These are phyloP conservation scores for Smittia sp. DNA, from an alignment of 2,888 invertebrate genomes.

Conservation along the genomic window DNA sequence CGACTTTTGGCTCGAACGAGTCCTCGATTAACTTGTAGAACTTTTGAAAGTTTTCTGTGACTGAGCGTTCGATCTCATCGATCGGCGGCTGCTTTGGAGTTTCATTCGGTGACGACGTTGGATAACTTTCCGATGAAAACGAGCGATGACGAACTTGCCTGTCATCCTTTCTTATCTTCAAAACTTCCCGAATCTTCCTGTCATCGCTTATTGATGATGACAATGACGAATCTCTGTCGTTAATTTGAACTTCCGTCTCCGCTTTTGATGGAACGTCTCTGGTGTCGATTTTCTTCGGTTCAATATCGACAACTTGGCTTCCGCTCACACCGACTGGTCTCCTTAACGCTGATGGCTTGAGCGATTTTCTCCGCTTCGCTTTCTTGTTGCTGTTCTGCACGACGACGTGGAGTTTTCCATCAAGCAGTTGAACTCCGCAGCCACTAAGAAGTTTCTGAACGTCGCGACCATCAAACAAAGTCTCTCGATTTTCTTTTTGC, in stretches of 20 bases:
- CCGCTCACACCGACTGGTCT: too few relatives aligned
- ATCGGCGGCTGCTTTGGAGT: background rate
- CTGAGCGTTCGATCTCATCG: background rate
- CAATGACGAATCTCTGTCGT: background rate
- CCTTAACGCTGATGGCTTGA: background rate
- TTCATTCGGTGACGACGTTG: background rate
- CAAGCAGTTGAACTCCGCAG: background rate
- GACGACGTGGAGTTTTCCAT: background rate
- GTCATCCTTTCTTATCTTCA: background rate
- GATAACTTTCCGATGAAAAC: constrained; percentile 1
- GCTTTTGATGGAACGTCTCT: background rate
- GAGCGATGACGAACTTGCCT: background rate
- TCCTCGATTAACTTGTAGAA: constrained; percentile 8
- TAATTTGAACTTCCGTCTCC: background rate
- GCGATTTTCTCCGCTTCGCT: background rate
- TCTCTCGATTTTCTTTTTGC: background rate
- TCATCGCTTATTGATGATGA: background rate
- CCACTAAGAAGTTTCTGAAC: background rate
- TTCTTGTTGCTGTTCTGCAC: background rate
- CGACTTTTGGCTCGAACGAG: background rate
- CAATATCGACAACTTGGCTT: background rate
- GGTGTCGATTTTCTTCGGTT: background rate
- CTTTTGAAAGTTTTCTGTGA: background rate
- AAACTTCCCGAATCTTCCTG: background rate
- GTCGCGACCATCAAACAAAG: background rate